Conservation (phyloP, 2,888 invertebrate species). For the Stenolophus ochropezus region DNA sequence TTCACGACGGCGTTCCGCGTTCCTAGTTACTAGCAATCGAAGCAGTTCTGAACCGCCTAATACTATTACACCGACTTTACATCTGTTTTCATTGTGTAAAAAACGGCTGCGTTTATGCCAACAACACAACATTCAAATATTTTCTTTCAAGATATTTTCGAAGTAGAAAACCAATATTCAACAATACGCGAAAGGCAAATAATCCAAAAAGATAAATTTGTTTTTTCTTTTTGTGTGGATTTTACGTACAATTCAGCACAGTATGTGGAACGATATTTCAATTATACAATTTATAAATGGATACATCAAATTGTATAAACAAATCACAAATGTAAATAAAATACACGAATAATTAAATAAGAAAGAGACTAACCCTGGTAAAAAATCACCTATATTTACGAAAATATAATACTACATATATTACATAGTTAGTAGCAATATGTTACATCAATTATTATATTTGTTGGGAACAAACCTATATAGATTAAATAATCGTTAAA, state of each 20-base stretch:
- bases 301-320: neutral
- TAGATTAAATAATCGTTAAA: too few species aligned
- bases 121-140: slow-evolving; percentile 8
- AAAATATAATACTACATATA: too few species aligned
- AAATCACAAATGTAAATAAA: too few species aligned
- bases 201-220: neutral
- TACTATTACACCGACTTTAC: slow-evolving; percentile 31
- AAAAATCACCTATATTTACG: too few species aligned
- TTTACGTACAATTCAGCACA: neutral
- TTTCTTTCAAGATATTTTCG: neutral
- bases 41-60: neutral
- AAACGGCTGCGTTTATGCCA: slow-evolving; percentile 12
- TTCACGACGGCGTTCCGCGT: neutral
- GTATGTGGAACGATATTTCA: neutral
- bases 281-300: neutral
- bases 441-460: too few species aligned
- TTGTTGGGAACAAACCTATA: too few species aligned
- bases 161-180: slow-evolving; percentile 1
- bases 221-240: neutral
- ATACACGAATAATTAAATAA: too few species aligned
- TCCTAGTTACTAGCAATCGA: slow-evolving; percentile 11
- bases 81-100: slow-evolving; percentile 22
- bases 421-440: too few species aligned
- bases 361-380: too few species aligned
- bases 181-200: neutral